Evolutionary conservation across 2,888 invertebrate species (phyloP), one percentile per base, ranked within the genome.

Genomic region (Torymus aiolomorphi): DNA sequence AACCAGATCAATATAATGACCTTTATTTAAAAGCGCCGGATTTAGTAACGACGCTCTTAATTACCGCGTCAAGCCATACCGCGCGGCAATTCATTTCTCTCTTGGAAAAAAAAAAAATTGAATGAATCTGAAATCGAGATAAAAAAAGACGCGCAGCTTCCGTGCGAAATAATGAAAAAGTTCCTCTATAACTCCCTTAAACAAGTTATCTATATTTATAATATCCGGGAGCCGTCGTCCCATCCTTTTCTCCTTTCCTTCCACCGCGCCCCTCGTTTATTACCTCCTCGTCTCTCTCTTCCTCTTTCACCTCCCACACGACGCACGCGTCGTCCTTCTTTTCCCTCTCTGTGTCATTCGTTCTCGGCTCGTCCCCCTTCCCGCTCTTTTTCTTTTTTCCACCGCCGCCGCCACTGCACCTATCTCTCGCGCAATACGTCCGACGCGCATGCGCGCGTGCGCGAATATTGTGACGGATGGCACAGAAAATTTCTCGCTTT

Each of bases 381-480:
- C 1, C 63, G 16, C 8, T 13, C 54, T n/a, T n/a, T 18, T 42
- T 42, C 42, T 42, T 63, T 18, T 49, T 65, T 65, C 65, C 12
- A 18, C 65, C 4, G 14, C 65, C 54, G n/a, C 57, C 18, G 65
- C 63, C 49, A 49, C 63, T 42, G 71, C 65, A 71, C 71, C 57
- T 71, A 42, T 42, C 42, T 31, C 42, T 42, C 42, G 8, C 70
- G 66, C 72, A 59, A 63, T 71, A 51, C 66, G 72, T 20, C 52
- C 67, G 78, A 61, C 62, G 24, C 2, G 54, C 18, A 20, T 56
- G 24, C 2, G 54, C 18, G 14, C 24, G 11, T 2, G 20, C 18
- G 51, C n/a, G 63, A 69, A 80, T 76, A 80, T 80, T 76, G 62
- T 73, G 73, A 76, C 56, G 61, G 72, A 80, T 76, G 67, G 80